Percentiles rank a stretch among this genome's conserved stretches.
Evolutionary conservation across 2,888 invertebrate genomes (phyloP).

Genomic region (Neocrepidodera transversa): DNA sequence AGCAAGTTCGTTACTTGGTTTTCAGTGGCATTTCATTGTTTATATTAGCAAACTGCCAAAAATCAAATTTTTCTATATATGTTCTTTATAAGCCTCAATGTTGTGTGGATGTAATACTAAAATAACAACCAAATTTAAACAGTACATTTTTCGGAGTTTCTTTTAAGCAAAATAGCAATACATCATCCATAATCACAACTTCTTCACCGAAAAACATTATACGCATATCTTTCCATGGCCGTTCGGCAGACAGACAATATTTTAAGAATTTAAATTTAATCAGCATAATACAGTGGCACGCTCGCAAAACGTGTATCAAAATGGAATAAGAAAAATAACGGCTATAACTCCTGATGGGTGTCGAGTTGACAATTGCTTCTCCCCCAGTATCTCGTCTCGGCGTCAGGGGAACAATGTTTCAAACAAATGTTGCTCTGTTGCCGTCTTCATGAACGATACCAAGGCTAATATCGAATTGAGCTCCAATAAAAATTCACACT

Average conservation of each 20-base stretch:
- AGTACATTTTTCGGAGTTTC: too few relatives aligned
- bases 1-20: too few relatives aligned
- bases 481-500: slow-evolving; percentile 20
- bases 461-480: slow-evolving; percentile 28
- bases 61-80: too few relatives aligned
- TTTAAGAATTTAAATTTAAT: slow-evolving; percentile 53
- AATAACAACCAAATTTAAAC: too few relatives aligned
- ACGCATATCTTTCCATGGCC: slow-evolving; percentile 34
- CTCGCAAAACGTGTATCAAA: slow-evolving; percentile 49
- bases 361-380: slow-evolving; percentile 59
- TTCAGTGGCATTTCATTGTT: too few relatives aligned
- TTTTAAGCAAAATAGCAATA: slow-evolving; percentile 7
- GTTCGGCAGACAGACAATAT: slow-evolving; percentile 37
- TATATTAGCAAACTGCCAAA: too few relatives aligned
- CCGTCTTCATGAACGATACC: slow-evolving; percentile 32
- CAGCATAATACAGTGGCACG: slow-evolving; percentile 53
- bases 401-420: slow-evolving; percentile 57
- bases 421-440: slow-evolving; percentile 46
- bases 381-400: slow-evolving; percentile 48
- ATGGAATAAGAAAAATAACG: slow-evolving; percentile 58
- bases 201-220: slow-evolving; percentile 28
- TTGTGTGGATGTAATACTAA: too few relatives aligned
- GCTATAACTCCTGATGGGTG: slow-evolving; percentile 58
- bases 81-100: too few relatives aligned
- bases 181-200: slow-evolving; percentile 33